These are phyloP conservation scores for Cerceris ruficornis DNA, from an alignment of 2,888 invertebrate species.

Conservation along the genomic window DNA sequence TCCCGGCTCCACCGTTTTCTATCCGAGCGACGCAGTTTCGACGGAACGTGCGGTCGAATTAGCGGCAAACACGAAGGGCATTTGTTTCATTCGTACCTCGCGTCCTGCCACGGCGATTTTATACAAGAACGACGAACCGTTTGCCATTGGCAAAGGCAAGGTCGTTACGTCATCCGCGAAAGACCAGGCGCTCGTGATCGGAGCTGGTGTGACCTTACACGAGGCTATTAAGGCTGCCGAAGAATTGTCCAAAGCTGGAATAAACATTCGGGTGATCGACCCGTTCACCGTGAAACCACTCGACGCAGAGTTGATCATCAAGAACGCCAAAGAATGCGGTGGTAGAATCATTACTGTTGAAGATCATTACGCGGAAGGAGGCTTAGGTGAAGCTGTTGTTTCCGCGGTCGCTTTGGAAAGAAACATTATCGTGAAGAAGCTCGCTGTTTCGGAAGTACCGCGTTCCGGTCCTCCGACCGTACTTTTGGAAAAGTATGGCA, in stretches of 20 bases:
- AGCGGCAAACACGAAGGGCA: constrained; percentile 96
- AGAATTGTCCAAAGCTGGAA: constrained; percentile 86
- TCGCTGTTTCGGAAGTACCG: constrained; percentile 92
- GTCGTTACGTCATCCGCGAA: constrained; percentile 88
- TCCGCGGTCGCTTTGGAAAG: constrained; percentile 89
- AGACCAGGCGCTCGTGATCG: constrained; percentile 94
- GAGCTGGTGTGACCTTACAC: constrained; percentile 96
- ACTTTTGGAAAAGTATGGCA: constrained; percentile 94
- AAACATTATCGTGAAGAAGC: constrained; percentile 88
- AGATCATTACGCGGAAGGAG: constrained; percentile 98
- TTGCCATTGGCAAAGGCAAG: constrained; percentile 91
- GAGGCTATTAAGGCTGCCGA: constrained; percentile 94
- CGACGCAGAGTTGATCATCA: constrained; percentile 89
- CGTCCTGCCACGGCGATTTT: constrained; percentile 94
- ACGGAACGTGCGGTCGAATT: constrained; percentile 97
- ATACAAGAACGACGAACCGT: constrained; percentile 92
- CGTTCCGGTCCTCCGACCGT: constrained; percentile 95
- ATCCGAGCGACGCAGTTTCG: constrained; percentile 95
- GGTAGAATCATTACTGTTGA: constrained; percentile 96
- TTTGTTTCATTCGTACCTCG: constrained; percentile 98
- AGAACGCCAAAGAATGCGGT: constrained; percentile 89
- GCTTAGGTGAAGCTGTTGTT: constrained; percentile 97
- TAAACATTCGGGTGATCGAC: constrained; percentile 93
- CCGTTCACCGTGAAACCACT: constrained; percentile 98
- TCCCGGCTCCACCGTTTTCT: constrained; percentile 91